Evolutionary conservation across 37 sponge, comb jelly and placozoan genomes (phyloP).

Genomic region (Chondrosia reniformis): DNA sequence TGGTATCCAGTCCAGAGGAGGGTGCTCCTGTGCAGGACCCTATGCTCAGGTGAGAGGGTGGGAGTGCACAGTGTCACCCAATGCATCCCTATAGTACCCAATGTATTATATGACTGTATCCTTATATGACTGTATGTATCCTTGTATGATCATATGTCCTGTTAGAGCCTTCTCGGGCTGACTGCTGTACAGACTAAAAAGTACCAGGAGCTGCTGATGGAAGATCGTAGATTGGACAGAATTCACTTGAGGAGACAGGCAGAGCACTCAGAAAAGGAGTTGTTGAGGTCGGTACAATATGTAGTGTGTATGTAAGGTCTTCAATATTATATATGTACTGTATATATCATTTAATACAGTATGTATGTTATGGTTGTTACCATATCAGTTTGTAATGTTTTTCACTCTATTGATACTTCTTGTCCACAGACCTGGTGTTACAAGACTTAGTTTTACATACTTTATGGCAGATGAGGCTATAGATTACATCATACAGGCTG

Average conservation of each 20-base stretch:
- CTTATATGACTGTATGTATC: constrained; percentile 24
- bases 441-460: constrained; percentile 71
- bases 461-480: constrained; percentile 63
- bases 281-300: constrained; percentile 52
- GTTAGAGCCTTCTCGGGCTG: constrained; percentile 74
- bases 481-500: constrained; percentile 65
- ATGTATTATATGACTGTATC: constrained; percentile 28
- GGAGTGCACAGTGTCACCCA: too few relatives aligned
- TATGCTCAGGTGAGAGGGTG: constrained; percentile 66
- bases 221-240: constrained; percentile 73
- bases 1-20: constrained; percentile 88
- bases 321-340: too few relatives aligned
- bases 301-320: not conserved
- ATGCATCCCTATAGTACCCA: too few relatives aligned
- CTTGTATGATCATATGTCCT: not conserved
- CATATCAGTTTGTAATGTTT: too few relatives aligned
- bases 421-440: constrained; percentile 70
- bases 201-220: constrained; percentile 59
- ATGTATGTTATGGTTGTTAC: too few relatives aligned
- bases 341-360: too few relatives aligned
- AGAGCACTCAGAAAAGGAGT: constrained; percentile 77
- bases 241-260: constrained; percentile 58
- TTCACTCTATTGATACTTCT: not conserved
- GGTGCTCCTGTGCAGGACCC: constrained; percentile 92
- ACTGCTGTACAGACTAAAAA: constrained; percentile 47